Evolutionary conservation across 2,888 invertebrate species (phyloP).

Genomic region (Ctenicera cuprea): DNA sequence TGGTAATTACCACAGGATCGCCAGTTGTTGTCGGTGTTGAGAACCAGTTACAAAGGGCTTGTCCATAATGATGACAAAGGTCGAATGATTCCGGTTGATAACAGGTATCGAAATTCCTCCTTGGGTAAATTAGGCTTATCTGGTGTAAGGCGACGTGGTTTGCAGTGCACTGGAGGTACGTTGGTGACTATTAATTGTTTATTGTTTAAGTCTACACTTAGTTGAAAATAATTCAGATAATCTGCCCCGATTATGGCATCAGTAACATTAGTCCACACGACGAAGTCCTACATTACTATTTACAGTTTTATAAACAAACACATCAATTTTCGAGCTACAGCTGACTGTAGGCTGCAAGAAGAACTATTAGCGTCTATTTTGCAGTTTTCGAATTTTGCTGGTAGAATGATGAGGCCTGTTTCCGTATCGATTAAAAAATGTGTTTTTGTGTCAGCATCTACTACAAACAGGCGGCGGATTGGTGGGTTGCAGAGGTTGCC

Average conservation of each 20-base stretch:
- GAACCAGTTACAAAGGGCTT: no score
- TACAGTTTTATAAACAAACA: neutral
- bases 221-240: slow-evolving; percentile 10
- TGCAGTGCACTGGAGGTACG: neutral
- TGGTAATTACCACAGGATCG: no score
- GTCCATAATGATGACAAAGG: no score
- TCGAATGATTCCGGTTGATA: no score
- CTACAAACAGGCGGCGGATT: slow-evolving; percentile 18
- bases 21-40: no score
- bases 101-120: no score
- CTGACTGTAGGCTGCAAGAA: neutral
- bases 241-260: slow-evolving; percentile 22
- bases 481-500: neutral
- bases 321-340: neutral
- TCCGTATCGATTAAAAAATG: slow-evolving; percentile 28
- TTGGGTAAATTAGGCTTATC: no score
- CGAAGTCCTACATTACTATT: neutral
- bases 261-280: neutral
- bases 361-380: neutral
- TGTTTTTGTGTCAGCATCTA: neutral
- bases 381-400: neutral
- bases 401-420: slow-evolving; percentile 7
- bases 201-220: slow-evolving; percentile 23
- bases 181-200: slow-evolving; percentile 5
- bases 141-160: neutral